phyloP scores from a whole-genome alignment of 2,797 vertebrate genomes.

The Argyrosomus regius region DNA sequence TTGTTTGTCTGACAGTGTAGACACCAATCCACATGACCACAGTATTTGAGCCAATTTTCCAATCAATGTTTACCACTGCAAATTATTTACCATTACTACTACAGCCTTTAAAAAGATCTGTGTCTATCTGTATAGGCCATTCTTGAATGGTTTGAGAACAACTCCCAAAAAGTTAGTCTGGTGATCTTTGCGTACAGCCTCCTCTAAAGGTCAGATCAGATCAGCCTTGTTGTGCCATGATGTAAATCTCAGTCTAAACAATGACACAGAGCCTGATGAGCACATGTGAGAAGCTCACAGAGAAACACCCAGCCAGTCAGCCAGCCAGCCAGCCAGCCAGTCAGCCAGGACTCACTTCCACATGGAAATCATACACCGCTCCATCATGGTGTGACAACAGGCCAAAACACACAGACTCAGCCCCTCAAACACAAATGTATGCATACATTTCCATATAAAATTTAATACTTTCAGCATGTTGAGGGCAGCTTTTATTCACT shows the following conservation, averaged over 20 bases:
- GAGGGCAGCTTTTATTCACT: conserved; percentile 2
- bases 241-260: conserved; percentile 41
- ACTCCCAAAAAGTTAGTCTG: not conserved
- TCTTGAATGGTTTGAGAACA: not conserved
- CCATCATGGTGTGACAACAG: conserved; percentile 27
- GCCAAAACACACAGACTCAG: conserved; percentile 31
- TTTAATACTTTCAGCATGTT: conserved; percentile 22
- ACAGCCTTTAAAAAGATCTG: not conserved
- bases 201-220: conserved; percentile 14
- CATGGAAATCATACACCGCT: conserved; percentile 43
- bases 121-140: not conserved
- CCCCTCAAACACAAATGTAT: conserved; percentile 11
- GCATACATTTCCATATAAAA: conserved; percentile 29
- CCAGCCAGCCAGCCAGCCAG: conserved; percentile 21
- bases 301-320: conserved; percentile 39
- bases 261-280: conserved; percentile 34
- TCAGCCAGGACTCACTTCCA: conserved; percentile 41
- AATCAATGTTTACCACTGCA: not conserved
- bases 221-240: conserved; percentile 33
- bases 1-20: not conserved
- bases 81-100: not conserved
- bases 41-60: not conserved
- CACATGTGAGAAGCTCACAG: conserved; percentile 34
- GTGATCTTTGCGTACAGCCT: not conserved
- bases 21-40: not conserved